Percentiles rank a stretch among this genome's conserved stretches.
Conservation (phyloP, 2,888 invertebrate genomes). For the Philereme vetulata region DNA sequence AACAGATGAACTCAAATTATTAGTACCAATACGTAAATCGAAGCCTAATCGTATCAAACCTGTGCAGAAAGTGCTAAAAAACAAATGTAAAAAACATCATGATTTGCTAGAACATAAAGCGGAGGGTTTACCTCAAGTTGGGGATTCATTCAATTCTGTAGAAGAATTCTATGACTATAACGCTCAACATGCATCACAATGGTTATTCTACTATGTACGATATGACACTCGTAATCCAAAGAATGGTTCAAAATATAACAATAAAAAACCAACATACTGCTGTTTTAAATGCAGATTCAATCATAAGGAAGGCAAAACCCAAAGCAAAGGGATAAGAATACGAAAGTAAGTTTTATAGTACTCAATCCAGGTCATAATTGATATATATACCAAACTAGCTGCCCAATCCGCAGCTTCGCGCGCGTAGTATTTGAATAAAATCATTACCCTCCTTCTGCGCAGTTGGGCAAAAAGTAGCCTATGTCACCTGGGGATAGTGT, state of each 20-base stretch:
- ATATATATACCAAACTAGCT: no score
- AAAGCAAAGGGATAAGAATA: slow-evolving; percentile 19
- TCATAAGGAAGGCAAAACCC: slow-evolving; percentile 2
- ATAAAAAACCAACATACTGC: neutral
- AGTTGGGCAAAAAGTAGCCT: no score
- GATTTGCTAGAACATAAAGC: slow-evolving; percentile 13
- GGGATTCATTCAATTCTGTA: slow-evolving; percentile 10
- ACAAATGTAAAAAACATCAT: slow-evolving; percentile 6
- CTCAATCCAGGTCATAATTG: no score
- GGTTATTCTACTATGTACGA: slow-evolving; percentile 21
- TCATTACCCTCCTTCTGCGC: no score
- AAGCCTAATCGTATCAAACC: no score
- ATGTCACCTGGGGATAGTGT: no score
- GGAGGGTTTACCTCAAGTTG: slow-evolving; percentile 10
- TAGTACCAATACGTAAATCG: no score
- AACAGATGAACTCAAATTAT: no score
- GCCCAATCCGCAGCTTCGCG: no score
- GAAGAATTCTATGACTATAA: slow-evolving; percentile 14
- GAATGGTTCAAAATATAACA: neutral
- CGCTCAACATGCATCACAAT: slow-evolving; percentile 11
- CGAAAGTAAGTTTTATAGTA: slow-evolving; percentile 9
- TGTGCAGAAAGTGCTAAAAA: neutral
- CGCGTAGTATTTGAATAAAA: no score
- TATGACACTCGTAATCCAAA: slow-evolving; percentile 11
- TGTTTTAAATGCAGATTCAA: slow-evolving; percentile 5